These are phyloP conservation scores for Acrocephalus scirpaceus DNA, from an alignment of 2,797 vertebrate genomes.

Conservation along the genomic window DNA sequence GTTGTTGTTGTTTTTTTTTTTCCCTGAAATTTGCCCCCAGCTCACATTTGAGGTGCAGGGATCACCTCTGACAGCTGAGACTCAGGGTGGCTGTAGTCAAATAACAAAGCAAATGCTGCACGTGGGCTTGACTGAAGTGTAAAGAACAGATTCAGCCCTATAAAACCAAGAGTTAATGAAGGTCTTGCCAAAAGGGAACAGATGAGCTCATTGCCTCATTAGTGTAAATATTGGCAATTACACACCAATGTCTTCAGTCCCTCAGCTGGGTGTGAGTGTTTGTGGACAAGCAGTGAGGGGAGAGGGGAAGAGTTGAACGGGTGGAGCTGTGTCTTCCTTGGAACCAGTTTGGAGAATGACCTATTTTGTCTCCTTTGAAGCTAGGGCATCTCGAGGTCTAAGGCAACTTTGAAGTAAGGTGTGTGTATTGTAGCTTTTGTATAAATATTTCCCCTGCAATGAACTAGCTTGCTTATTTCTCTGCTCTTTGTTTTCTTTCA, in stretches of 20 bases:
- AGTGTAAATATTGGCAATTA: background rate
- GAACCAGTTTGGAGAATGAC: background rate
- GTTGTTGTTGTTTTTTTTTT: too few species aligned
- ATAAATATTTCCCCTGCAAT: background rate
- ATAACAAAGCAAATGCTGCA: background rate
- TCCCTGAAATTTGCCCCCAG: background rate
- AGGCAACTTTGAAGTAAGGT: background rate
- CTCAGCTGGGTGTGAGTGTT: background rate
- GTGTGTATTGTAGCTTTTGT: background rate
- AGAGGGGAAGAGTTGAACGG: background rate
- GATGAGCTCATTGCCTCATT: conserved; percentile 6
- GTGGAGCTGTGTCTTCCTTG: background rate
- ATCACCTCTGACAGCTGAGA: background rate
- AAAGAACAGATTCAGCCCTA: background rate
- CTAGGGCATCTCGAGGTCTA: background rate
- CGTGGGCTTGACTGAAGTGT: background rate
- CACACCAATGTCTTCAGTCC: background rate
- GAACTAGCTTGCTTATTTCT: background rate
- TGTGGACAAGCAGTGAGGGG: background rate
- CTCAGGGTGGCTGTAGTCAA: background rate
- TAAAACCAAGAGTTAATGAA: background rate
- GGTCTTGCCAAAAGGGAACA: background rate
- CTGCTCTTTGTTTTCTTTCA: background rate
- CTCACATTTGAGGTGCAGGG: background rate
- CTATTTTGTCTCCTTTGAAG: background rate